phyloP scores from a whole-genome alignment of 2,797 vertebrate genomes.

The Champsocephalus esox region DNA sequence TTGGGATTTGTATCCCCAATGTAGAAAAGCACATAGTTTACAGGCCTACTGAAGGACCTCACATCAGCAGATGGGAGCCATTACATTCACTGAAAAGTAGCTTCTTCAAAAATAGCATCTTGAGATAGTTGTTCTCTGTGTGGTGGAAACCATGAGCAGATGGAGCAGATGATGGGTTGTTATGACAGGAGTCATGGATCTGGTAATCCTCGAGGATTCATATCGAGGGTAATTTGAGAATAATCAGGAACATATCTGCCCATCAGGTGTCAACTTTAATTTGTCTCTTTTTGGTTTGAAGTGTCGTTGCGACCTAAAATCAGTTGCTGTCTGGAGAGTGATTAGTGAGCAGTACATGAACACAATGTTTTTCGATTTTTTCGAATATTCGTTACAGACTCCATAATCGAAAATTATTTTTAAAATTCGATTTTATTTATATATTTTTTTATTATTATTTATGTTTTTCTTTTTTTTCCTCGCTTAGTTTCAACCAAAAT shows the following conservation, averaged over 20 bases:
- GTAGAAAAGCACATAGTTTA: not conserved
- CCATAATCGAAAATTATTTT: no score
- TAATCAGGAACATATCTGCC: not conserved
- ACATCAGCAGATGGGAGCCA: not conserved
- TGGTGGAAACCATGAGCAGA: constrained; percentile 19
- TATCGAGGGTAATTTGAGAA: not conserved
- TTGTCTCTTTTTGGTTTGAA: not conserved
- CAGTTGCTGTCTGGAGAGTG: no score
- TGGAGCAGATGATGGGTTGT: constrained; percentile 6
- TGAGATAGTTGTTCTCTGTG: not conserved
- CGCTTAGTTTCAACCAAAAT: no score
- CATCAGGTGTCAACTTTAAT: not conserved
- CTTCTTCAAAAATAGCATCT: constrained; percentile 6
- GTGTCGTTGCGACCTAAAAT: no score
- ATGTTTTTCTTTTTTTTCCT: no score
- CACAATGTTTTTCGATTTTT: no score
- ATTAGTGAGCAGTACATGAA: no score
- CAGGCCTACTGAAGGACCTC: not conserved
- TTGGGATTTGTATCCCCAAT: not conserved
- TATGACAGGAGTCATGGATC: constrained; percentile 5
- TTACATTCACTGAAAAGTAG: not conserved
- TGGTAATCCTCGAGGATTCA: constrained; percentile 20
- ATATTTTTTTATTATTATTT: no score
- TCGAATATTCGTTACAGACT: no score
- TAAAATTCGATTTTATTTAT: no score